Conservation (phyloP, 2,113 vertebrate species). For the Xiphorhynchus elegans region DNA sequence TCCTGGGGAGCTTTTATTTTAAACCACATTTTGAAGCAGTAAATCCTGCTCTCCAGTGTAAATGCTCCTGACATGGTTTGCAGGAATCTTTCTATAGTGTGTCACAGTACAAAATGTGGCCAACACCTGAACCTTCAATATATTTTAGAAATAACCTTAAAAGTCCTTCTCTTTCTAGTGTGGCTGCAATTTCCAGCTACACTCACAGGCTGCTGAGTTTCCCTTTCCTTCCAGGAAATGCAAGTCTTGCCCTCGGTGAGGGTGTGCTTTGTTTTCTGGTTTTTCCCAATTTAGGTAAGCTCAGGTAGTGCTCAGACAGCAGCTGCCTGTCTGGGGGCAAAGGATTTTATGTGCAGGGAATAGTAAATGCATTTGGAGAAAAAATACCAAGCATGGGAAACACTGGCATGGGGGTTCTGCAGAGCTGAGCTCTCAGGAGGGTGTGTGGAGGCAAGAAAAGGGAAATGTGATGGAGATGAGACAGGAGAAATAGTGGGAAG, state of each 20-base stretch:
- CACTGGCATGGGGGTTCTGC: no score
- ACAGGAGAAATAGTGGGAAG: neutral
- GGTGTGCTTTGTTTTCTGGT: no score
- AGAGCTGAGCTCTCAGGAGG: neutral
- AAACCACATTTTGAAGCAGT: neutral
- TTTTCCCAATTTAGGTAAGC: neutral
- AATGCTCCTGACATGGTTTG: neutral
- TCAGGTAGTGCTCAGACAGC: neutral
- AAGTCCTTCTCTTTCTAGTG: neutral
- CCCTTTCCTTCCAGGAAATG: neutral
- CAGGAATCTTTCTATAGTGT: neutral
- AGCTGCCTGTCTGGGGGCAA: neutral
- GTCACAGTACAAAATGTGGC: neutral
- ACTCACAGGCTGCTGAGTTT: neutral
- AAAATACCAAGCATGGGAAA: neutral
- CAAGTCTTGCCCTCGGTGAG: rapidly evolving
- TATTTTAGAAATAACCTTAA: neutral
- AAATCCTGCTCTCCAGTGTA: neutral
- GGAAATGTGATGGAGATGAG: neutral
- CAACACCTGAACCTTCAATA: neutral
- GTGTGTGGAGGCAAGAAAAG: neutral
- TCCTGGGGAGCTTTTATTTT: neutral
- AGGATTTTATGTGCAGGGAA: neutral
- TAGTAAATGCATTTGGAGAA: neutral
- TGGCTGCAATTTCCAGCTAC: neutral